Percentiles rank a stretch among this genome's conserved stretches.
Conservation (phyloP, 2,113 vertebrate genomes). For the Leptocoma aspasia region DNA sequence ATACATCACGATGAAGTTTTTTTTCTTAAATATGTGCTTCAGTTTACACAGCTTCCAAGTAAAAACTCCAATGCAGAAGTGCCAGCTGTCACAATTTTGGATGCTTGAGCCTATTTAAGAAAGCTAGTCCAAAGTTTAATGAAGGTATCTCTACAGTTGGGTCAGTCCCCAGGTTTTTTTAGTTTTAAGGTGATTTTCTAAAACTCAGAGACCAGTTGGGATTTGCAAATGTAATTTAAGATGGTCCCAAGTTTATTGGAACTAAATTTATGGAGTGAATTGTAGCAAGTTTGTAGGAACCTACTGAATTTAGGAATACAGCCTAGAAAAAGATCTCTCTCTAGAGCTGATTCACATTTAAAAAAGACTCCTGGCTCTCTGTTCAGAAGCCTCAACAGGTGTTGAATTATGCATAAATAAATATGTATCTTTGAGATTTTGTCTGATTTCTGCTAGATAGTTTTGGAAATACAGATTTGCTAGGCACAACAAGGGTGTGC, state of each 20-base stretch:
- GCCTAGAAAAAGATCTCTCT: background rate
- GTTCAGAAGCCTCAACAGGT: background rate
- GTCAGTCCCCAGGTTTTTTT: background rate
- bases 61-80: background rate
- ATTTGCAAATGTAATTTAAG: background rate
- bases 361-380: background rate
- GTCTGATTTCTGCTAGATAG: background rate
- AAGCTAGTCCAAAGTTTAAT: background rate
- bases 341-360: background rate
- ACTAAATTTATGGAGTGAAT: background rate
- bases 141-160: background rate
- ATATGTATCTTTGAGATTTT: background rate
- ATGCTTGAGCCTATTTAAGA: background rate
- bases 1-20: rapidly evolving
- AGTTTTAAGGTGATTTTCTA: background rate
- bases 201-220: background rate
- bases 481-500: background rate
- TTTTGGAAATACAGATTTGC: background rate
- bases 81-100: background rate
- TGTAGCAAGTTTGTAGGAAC: background rate
- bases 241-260: background rate
- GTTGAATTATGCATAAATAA: background rate
- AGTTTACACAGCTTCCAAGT: background rate
- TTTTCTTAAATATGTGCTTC: background rate
- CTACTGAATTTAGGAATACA: background rate